Base-by-base conservation (phyloP, 2,113 vertebrate genomes). In the Sciurus niger region DNA sequence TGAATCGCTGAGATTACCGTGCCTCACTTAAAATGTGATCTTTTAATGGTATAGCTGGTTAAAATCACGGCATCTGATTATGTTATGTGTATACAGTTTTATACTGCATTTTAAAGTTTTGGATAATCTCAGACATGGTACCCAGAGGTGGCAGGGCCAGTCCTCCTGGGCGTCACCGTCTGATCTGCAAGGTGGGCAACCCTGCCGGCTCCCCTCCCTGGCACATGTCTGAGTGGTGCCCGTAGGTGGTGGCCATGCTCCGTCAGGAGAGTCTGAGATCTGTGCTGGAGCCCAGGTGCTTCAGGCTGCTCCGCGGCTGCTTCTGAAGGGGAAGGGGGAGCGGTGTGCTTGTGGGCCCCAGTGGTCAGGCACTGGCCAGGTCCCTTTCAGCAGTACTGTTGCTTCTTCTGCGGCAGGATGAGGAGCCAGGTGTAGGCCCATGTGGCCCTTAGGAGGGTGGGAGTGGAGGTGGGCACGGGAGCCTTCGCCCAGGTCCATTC, bases 41-140 rank as follows among this genome's bases (percentile, higher is more conserved):
- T 51, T 86, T 18, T 2, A 40, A 43, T 24, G 0, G 6, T 22
- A 22, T 58, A 30, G 28, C 2, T 18, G 55, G 20, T 58, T 58
- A 58, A 58, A 51, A n/a, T 24, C 34, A 10, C 13, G 8, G 0
- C 28, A 8, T 8, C 1, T 4, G 2, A 3, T 7, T 14, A 18
- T 34, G 0, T 7, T 14, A 14, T 28, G 0, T 3, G 0, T 7
- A 24, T 22, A 8, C 7, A 0, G 25, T 51, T 51, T 25, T 55
- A 0, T 10, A 3, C 65, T 28, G 28, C 87, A n/a, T 30, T 43
- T 11, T 2, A 5, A 10, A 11, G 7, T 7, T 25, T 30, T 18
- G 22, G 6, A 9, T 28, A 6, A 22, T 18, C 53, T 77, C 3
- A 2, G 24, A 18, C 8, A 24, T 34, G 25, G 53, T 63, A 9